These are phyloP conservation scores for Cabera pusaria DNA, from an alignment of 2,888 invertebrate genomes.

Conservation along the genomic window DNA sequence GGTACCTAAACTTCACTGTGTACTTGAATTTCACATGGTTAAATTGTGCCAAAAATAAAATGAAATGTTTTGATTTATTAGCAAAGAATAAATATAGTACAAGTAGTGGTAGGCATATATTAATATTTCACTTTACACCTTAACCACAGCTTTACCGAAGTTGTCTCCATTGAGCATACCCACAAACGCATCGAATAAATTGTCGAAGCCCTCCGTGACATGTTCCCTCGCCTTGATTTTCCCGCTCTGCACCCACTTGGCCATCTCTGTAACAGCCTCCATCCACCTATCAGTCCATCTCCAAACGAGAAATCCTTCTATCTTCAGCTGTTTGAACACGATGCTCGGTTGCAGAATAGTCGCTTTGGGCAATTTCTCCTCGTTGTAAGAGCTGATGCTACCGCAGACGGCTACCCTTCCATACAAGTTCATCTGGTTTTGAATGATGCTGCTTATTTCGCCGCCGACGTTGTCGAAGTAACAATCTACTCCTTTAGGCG, in stretches of 20 bases:
- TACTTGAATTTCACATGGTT: too few species aligned
- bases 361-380: slow-evolving; percentile 51
- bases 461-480: slow-evolving; percentile 91
- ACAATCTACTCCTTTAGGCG: slow-evolving; percentile 78
- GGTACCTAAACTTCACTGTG: too few species aligned
- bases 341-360: slow-evolving; percentile 79
- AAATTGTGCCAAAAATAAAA: too few species aligned
- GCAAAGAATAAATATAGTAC: too few species aligned
- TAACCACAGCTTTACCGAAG: slow-evolving; percentile 87
- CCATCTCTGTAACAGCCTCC: slow-evolving; percentile 83
- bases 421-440: slow-evolving; percentile 80
- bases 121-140: slow-evolving; percentile 59
- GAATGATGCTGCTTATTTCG: slow-evolving; percentile 81
- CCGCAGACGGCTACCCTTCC: slow-evolving; percentile 86
- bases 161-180: slow-evolving; percentile 86
- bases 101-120: too few species aligned
- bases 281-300: slow-evolving; percentile 80
- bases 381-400: slow-evolving; percentile 81
- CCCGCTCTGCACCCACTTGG: slow-evolving; percentile 85
- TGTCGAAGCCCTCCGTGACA: slow-evolving; percentile 87
- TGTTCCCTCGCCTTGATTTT: slow-evolving; percentile 86
- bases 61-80: too few species aligned
- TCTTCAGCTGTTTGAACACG: slow-evolving; percentile 81
- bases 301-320: slow-evolving; percentile 84
- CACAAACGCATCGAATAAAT: slow-evolving; percentile 86